Conservation (phyloP, 2,797 vertebrate genomes). For the Danio tinwini region DNA sequence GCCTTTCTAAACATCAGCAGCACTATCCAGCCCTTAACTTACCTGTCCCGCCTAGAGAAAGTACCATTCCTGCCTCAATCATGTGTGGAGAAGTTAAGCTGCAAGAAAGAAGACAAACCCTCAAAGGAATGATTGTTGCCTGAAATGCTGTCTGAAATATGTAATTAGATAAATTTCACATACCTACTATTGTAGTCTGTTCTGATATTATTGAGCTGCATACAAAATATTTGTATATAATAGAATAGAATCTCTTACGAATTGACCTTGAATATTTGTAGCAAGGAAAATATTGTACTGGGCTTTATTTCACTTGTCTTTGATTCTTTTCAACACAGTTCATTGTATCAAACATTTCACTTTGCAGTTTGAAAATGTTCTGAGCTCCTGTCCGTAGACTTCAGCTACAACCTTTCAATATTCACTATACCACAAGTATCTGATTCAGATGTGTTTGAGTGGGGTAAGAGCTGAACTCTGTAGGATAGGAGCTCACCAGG, state of each 20-base stretch:
- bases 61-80: conserved; percentile 69
- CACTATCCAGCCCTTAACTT: conserved; percentile 79
- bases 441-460: too few relatives aligned
- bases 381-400: too few relatives aligned
- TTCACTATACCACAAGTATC: too few relatives aligned
- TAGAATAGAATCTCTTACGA: not conserved
- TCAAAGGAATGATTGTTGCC: not conserved
- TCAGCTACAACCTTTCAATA: too few relatives aligned
- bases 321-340: not conserved
- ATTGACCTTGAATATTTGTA: not conserved
- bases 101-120: conserved; percentile 41
- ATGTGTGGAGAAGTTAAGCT: conserved; percentile 62
- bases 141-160: not conserved
- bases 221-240: not conserved
- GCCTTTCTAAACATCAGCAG: conserved; percentile 81
- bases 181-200: not conserved
- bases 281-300: not conserved
- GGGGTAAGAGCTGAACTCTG: too few relatives aligned
- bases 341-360: not conserved
- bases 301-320: not conserved
- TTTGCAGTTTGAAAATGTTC: not conserved
- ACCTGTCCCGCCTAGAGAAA: conserved; percentile 76
- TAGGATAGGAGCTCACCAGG: too few relatives aligned
- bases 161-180: not conserved
- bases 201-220: too few relatives aligned